These are phyloP conservation scores for Ptyas mucosa DNA, from an alignment of 2,113 vertebrate genomes.

Conservation along the genomic window DNA sequence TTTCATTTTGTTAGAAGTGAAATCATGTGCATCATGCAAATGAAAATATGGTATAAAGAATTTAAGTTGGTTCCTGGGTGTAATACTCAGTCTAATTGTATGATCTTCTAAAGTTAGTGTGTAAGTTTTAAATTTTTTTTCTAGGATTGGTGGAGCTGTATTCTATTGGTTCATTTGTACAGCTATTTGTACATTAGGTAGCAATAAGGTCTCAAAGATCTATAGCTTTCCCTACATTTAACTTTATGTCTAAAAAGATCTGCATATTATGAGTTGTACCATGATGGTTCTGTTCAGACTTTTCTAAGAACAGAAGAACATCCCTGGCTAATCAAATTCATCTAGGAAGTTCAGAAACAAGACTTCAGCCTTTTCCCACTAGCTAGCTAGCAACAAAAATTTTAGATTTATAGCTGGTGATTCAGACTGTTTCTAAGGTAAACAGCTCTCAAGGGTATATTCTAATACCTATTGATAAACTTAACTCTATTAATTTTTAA, in stretches of 20 bases:
- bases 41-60: neutral
- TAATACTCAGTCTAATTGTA: neutral
- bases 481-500: neutral
- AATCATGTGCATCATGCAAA: neutral
- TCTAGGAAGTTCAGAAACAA: neutral
- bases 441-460: neutral
- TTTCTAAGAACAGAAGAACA: neutral
- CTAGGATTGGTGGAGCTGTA: neutral
- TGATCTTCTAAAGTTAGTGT: neutral
- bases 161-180: neutral
- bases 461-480: neutral
- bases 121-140: neutral
- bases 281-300: neutral
- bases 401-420: neutral
- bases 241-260: neutral
- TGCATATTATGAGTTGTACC: neutral
- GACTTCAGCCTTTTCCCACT: neutral
- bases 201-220: neutral
- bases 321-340: neutral
- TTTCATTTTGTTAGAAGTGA: too few species aligned
- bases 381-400: neutral
- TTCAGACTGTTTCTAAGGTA: neutral
- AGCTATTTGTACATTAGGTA: neutral
- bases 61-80: neutral
- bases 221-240: neutral